Base-by-base conservation (phyloP, 2,113 vertebrate genomes). In the Lates calcarifer region DNA sequence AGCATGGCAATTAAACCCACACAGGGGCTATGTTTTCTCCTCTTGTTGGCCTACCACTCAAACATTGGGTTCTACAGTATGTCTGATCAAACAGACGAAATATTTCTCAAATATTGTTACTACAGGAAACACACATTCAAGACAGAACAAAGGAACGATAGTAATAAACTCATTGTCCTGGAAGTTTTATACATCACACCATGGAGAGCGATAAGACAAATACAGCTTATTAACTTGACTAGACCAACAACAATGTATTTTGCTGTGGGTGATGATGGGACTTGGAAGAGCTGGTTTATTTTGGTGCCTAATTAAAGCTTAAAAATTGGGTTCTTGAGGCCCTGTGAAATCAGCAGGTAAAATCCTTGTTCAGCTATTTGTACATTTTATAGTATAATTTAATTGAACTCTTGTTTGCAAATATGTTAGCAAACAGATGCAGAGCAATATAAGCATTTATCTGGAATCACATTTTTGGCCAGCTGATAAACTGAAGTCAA, bases 1-100 rank as follows among this genome's bases (percentile, higher is more conserved):
- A 85, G 84, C 71, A 67, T 83, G 80, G 84, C 89, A 90, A 92
- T 93, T 93, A 93, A 94, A 91, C 89, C 86, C 88, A 90, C 82
- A 89, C 87, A 67, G 88, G 84, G 76, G 63, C 77, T 76, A 66
- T 87, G 78, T 79, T 87, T 83, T 86, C 86, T 89, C 86, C 71
- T 67, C 68, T 35, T 37, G 64, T 75, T 69, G 74, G 86, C 72
- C 82, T 29, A 61, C 86, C 47, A 66, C 74, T 88, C 78, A 81
- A 87, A 89, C 85, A 77, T 20, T 5, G 63, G 64, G 9, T 86
- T 85, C 41, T 45, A 64, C 84, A 57, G 37, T 67, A 61, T 18
- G 60, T 60, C 67, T 76, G 68, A 91, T 91, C 86, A 86, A 89
- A 90, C 74, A 73, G 1, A 37, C 31, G 64, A 66, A 55, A 75